These are phyloP conservation scores for Tympanoctomys barrerae DNA, from an alignment of 2,797 vertebrate genomes.

Conservation along the genomic window DNA sequence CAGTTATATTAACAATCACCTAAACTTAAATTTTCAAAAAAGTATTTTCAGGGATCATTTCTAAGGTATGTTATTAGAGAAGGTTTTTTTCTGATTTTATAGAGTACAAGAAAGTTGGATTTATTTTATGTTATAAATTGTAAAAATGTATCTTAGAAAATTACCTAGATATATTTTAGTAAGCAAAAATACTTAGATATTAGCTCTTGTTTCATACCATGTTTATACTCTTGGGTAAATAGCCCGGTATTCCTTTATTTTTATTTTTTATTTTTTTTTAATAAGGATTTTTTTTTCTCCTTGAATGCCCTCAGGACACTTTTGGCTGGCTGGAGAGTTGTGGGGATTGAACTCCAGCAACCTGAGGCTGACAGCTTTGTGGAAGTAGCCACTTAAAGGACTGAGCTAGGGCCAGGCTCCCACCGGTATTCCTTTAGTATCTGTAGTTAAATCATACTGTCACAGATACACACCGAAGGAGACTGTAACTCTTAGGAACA, in stretches of 20 bases:
- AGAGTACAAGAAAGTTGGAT: background rate
- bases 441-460: background rate
- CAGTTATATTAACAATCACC: background rate
- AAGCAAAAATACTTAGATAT: background rate
- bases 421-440: background rate
- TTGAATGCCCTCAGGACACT: too few species aligned
- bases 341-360: too few species aligned
- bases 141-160: background rate
- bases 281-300: too few species aligned
- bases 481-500: background rate
- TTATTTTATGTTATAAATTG: constrained; percentile 23
- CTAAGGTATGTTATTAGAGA: too few species aligned
- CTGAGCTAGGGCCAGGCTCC: too few species aligned
- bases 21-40: constrained; percentile 58
- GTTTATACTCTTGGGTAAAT: background rate
- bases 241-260: background rate
- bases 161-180: background rate
- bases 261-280: too few species aligned
- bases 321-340: too few species aligned
- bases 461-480: background rate
- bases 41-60: too few species aligned
- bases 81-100: too few species aligned
- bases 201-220: constrained; percentile 1
- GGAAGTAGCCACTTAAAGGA: too few species aligned
- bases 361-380: too few species aligned